Evolutionary conservation across 2,888 invertebrate species (phyloP).

Genomic region (Himalopsyche kuldschensis): DNA sequence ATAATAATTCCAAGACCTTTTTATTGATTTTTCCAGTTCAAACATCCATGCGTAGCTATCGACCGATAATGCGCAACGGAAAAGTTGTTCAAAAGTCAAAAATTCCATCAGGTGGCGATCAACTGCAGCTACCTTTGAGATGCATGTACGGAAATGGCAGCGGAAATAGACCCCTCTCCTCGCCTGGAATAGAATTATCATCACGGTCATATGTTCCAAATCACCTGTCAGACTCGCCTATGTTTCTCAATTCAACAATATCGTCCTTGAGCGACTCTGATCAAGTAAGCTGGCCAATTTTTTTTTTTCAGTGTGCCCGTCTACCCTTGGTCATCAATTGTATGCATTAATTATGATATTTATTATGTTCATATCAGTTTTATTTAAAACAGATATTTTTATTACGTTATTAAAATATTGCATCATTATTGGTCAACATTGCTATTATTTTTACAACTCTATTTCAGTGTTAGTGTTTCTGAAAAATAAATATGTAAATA

Average conservation of each 20-base stretch:
- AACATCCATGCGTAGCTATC: slow-evolving; percentile 16
- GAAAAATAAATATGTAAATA: too few species aligned
- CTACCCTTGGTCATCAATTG: too few species aligned
- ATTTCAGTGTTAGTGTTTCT: too few species aligned
- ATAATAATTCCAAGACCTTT: background rate
- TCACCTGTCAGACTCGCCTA: slow-evolving; percentile 8
- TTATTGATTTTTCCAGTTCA: background rate
- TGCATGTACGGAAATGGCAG: slow-evolving; percentile 6
- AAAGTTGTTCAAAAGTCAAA: slow-evolving; percentile 18
- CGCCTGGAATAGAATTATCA: slow-evolving; percentile 9
- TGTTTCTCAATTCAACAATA: background rate
- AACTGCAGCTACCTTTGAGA: background rate
- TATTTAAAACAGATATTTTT: too few species aligned
- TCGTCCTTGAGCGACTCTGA: background rate
- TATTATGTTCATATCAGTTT: too few species aligned
- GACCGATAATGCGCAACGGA: slow-evolving; percentile 12
- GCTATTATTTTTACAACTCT: too few species aligned
- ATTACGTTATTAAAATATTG: too few species aligned
- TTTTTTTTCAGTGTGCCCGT: too few species aligned
- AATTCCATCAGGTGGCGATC: background rate
- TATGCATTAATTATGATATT: too few species aligned
- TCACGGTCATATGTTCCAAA: slow-evolving; percentile 14
- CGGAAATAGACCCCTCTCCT: slow-evolving; percentile 6
- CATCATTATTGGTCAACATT: too few species aligned
- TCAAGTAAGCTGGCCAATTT: background rate